These are phyloP conservation scores for Noctua janthe DNA, from an alignment of 2,888 invertebrate species.

Conservation along the genomic window DNA sequence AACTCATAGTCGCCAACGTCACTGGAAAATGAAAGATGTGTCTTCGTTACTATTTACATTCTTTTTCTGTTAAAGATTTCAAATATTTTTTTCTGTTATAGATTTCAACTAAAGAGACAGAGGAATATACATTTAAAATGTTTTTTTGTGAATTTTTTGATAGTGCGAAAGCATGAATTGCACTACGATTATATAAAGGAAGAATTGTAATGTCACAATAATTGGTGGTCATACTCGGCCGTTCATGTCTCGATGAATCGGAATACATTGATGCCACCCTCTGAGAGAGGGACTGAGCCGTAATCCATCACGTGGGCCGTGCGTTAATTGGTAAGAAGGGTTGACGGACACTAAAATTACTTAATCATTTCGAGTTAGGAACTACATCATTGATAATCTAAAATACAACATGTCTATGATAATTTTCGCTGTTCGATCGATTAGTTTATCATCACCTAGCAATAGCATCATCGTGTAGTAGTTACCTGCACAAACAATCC, in stretches of 20 bases:
- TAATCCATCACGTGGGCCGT: not conserved
- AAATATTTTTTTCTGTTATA: not conserved
- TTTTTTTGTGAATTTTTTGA: not conserved
- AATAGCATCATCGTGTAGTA: not conserved
- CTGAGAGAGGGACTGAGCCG: not conserved
- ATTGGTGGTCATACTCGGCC: not conserved
- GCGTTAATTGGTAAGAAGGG: not conserved
- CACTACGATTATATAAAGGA: not conserved
- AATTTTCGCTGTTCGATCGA: not conserved
- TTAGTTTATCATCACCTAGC: not conserved
- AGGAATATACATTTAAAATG: not conserved
- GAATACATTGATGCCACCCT: not conserved
- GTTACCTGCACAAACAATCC: constrained; percentile 94
- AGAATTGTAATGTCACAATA: not conserved
- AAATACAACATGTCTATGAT: not conserved
- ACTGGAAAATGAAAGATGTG: constrained; percentile 71
- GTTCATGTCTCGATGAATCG: not conserved
- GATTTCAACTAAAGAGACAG: not conserved
- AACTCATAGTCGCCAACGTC: constrained; percentile 92
- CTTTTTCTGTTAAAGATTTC: not conserved
- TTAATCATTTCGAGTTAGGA: not conserved
- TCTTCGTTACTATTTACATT: not conserved
- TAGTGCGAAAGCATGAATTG: not conserved
- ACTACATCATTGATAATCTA: not conserved
- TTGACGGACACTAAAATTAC: not conserved